Evolutionary conservation across 2,797 vertebrate species (phyloP).

Genomic region (Eremophila alpestris): DNA sequence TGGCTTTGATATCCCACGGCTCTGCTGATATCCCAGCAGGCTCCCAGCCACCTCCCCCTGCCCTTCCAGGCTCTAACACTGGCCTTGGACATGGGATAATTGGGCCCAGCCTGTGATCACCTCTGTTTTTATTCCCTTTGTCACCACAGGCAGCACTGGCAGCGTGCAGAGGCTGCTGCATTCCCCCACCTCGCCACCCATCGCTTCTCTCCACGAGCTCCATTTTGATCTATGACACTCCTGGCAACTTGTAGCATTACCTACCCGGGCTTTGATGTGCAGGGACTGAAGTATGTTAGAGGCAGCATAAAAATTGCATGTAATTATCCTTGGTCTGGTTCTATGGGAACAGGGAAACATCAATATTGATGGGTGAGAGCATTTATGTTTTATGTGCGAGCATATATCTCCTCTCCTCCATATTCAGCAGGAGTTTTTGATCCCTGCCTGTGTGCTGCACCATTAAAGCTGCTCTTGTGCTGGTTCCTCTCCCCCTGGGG

Average conservation of each 20-base stretch:
- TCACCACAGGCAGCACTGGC: not conserved
- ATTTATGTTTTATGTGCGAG: constrained; percentile 52
- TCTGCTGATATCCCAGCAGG: not conserved
- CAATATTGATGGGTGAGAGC: constrained; percentile 60
- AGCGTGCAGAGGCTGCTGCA: not conserved
- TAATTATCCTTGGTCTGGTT: constrained; percentile 53
- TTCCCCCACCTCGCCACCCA: not conserved
- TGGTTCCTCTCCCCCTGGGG: not conserved
- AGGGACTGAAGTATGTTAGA: constrained; percentile 26
- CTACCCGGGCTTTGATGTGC: constrained; percentile 21
- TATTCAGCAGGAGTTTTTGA: constrained; percentile 31
- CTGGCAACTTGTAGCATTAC: constrained; percentile 6
- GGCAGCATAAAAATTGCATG: constrained; percentile 59
- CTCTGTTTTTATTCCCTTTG: not conserved
- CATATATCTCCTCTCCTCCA: not conserved
- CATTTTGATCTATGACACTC: constrained; percentile 6
- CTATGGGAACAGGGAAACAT: constrained; percentile 51
- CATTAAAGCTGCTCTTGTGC: not conserved
- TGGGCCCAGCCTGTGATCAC: not conserved
- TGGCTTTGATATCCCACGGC: not conserved
- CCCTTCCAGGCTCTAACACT: not conserved
- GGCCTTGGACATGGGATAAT: not conserved
- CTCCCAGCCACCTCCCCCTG: not conserved
- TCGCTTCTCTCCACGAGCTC: not conserved
- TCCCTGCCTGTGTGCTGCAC: not conserved